phyloP scores from a whole-genome alignment of 2,888 invertebrate genomes.

The Trichopoda pennipes region DNA sequence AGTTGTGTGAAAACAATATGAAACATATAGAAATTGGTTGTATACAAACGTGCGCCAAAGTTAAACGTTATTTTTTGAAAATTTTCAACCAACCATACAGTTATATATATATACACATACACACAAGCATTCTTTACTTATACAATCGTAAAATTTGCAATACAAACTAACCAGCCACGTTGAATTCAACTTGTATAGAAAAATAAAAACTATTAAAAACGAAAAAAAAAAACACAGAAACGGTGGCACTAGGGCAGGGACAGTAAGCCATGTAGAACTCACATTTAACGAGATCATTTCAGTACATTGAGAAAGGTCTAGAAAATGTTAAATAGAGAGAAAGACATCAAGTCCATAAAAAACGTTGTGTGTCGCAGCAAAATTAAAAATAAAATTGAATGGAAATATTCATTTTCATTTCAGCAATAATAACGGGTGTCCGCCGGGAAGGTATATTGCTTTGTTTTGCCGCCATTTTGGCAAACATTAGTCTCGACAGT shows the following conservation, averaged over 20 bases:
- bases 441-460: too few species aligned
- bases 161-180: conserved; percentile 38
- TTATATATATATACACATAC: conserved; percentile 30
- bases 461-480: too few species aligned
- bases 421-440: too few species aligned
- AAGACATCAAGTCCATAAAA: too few species aligned
- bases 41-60: conserved; percentile 64
- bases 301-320: too few species aligned
- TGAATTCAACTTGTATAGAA: conserved; percentile 30
- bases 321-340: too few species aligned
- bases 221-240: neutral
- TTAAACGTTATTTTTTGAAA: conserved; percentile 50
- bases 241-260: neutral
- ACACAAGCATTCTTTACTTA: conserved; percentile 19
- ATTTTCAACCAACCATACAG: conserved; percentile 55
- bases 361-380: too few species aligned
- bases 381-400: too few species aligned
- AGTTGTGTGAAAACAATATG: conserved; percentile 38
- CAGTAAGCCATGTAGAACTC: too few species aligned
- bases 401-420: too few species aligned
- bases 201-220: conserved; percentile 10
- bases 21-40: conserved; percentile 45
- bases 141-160: conserved; percentile 40
- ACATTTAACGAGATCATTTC: too few species aligned
- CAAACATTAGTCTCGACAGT: too few species aligned